Base-by-base conservation (phyloP, 2,113 vertebrate genomes). In the Ammodytes dubius region DNA sequence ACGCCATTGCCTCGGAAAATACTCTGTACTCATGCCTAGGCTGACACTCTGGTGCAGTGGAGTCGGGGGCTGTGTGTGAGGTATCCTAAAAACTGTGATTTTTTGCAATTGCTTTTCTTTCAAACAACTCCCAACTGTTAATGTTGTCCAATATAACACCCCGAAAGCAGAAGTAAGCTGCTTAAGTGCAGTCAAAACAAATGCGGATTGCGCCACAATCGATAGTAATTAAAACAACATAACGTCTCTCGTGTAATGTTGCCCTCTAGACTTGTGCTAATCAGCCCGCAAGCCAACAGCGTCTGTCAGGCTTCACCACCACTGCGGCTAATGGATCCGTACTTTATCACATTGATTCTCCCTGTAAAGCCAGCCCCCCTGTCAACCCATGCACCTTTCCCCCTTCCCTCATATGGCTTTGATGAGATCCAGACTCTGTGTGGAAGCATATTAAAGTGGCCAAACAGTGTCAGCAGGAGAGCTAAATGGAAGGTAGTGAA, bases 401-500 rank as follows among this genome's bases (percentile, higher is more conserved):
- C 86, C 84, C 78, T 93, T 88, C 91, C 91, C 85, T 91, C 86
- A 95, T 94, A 94, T 95, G 95, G 93, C 86, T 91, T 70, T 96
- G 95, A 96, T 95, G 94, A 93, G 94, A 95, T 94, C 89, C 95
- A 96, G 96, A 93, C 93, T 87, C 89, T 79, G 74, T 88, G 89
- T 92, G 91, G 93, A 96, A 96, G 92, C 91, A 89, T 95, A 93
- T 94, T 95, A 94, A 93, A 95, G 93, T 94, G 95, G 91, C 93
- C 92, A 90, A 95, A 96, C 95, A 94, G 92, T 94, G 94, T 95
- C 92, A 81, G 91, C 95, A 93, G 93, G 95, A 95, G 93, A 94
- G 92, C 93, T 95, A 95, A 96, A 96, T 95, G 94, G 94, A 96
- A 95, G 94, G 90, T 92, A 95, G 89, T 93, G 92, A 95, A 95